Evolutionary conservation across 2,113 vertebrate genomes (phyloP).

Genomic region (Equus quagga): DNA sequence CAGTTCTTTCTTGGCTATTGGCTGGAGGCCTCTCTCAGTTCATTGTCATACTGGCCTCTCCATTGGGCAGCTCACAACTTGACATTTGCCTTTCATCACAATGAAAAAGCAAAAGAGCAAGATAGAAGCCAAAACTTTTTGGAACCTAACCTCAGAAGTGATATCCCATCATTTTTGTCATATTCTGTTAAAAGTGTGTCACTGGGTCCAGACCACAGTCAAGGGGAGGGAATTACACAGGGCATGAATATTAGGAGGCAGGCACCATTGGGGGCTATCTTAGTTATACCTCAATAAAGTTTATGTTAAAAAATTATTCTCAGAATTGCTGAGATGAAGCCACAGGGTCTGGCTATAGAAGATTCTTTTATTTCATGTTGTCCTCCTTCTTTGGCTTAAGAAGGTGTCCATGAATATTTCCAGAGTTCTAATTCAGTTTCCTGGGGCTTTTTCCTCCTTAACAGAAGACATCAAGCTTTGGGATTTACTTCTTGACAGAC

Average conservation of each 20-base stretch:
- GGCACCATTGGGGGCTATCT: background rate
- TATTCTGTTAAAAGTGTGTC: background rate
- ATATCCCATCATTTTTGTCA: background rate
- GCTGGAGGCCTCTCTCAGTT: background rate
- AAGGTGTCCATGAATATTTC: background rate
- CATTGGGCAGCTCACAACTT: background rate
- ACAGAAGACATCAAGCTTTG: background rate
- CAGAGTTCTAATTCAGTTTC: background rate
- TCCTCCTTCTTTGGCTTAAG: background rate
- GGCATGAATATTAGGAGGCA: background rate
- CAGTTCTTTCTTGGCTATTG: background rate
- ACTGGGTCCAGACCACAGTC: background rate
- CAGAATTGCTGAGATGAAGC: background rate
- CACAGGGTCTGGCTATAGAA: background rate
- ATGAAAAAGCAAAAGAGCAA: background rate
- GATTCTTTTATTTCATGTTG: background rate
- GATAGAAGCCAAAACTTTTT: background rate
- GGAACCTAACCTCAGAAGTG: background rate
- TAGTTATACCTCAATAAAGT: background rate
- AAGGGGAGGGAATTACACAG: background rate
- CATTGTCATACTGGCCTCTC: background rate
- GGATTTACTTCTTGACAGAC: background rate
- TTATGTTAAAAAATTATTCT: background rate
- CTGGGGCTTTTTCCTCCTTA: background rate
- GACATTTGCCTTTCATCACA: background rate